Evolutionary conservation across 2,113 vertebrate species (phyloP), one percentile per base, ranked within the genome.

Genomic region (Stomatorhinus ivindoensis): DNA sequence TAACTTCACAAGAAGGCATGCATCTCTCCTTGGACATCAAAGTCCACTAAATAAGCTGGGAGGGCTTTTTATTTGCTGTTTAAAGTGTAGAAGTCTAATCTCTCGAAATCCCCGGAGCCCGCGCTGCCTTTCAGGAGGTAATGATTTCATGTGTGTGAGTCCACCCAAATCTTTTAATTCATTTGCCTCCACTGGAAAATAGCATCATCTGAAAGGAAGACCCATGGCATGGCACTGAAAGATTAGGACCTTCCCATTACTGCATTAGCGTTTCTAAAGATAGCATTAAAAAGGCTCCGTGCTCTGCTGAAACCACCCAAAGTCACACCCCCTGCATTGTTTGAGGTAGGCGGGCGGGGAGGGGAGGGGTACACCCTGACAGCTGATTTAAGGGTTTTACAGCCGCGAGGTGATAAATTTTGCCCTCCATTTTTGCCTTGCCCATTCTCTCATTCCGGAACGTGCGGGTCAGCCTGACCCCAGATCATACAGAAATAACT

Each of bases 71-170:
- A 83, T 82, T 44, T 11, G 13, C 48, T 48, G 80, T 80, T 89
- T 76, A 88, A 88, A 88, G 88, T 73, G 88, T 82, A 51, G 55
- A 53, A 55, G 13, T 51, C 21, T 53, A 83, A 89, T 83, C 47
- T 89, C 48, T 83, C 31, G 39, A 80, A 83, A 83, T 89, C 88
- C 65, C 73, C 24, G 21, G 48, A 42, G 31, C 88, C 73, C 8
- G 1, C 3, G 27, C 48, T 42, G 19, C 88, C 76, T 55, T 82
- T 83, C 88, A 39, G 35, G 50, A 51, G 44, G 65, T 73, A 88
- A 48, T 31, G 61, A 88, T 88, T 31, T 88, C 4, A 55, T 46
- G 82, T 55, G 48, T 89, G 73, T 76, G 39, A 53, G 31, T 42
- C 48, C 65, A n/a, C 42, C 73, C 47, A 82, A 55, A 89, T 27